Evolutionary conservation across 2,113 vertebrate species (phyloP), one percentile per base, ranked within the genome.

Genomic region (Mus spicilegus): DNA sequence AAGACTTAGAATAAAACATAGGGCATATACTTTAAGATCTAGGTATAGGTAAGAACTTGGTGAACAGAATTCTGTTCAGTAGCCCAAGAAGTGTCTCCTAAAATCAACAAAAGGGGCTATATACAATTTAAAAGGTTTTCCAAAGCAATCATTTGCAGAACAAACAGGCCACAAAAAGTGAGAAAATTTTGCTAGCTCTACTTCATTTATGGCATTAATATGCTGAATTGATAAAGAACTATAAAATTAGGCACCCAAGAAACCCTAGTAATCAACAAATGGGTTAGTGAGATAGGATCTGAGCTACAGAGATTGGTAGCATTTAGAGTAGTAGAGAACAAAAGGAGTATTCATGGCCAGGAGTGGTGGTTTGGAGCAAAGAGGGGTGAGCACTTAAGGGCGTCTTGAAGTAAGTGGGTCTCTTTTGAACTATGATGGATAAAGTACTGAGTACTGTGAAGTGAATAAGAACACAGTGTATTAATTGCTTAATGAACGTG

Each of bases 401-500:
- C 13, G 7, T 17, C 33, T 85, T 95, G 46, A 84, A 86, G 69
- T 20, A 63, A 80, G 39, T 33, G 39, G 7, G 5, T 22, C 36
- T 95, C 85, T 88, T 80, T 87, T 88, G 67, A 78, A 16, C 39
- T 58, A 28, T 28, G 16, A 42, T 58, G 10, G 14, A 84, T 70
- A 7, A 51, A 61, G 69, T 89, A 63, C 19, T 87, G 54, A 54
- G 28, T 87, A 56, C 11, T 72, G 26, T 77, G 78, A 39, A 39
- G 20, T 85, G 20, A 28, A 58, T 70, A n/a, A 65, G 30, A 96
- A 33, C 26, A 92, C 42, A 42, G 8, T 89, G 39, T 19, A 0
- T 75, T 78, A 90, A 54, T 69, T 73, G 69, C 36, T 94, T 92
- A 58, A 39, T 77, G 89, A 84, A 20, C 42, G 84, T 95, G 65